A percentile compares a stretch with the other conserved stretches of the same genome.
Evolutionary conservation across 2,113 vertebrate genomes (phyloP).

Genomic region (Myrmophylax atrothorax): DNA sequence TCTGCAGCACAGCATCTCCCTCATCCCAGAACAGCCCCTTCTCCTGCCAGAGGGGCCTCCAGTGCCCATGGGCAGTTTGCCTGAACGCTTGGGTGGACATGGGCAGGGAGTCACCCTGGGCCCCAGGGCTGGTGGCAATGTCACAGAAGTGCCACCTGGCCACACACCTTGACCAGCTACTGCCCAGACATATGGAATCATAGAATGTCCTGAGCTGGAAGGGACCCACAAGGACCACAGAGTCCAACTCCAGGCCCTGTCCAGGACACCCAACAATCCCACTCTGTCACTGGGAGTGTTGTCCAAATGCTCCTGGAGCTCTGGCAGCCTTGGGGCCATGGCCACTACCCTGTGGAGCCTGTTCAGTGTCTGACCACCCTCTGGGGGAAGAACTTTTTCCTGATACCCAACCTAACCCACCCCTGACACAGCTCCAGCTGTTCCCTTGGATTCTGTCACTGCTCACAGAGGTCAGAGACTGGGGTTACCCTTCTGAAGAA

Average conservation of each 20-base stretch:
- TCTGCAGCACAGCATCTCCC: fast-evolving
- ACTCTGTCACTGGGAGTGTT: fast-evolving
- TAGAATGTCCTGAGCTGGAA: neutral
- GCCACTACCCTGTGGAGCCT: neutral
- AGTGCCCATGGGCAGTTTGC: neutral
- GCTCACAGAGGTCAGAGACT: neutral
- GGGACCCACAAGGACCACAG: fast-evolving
- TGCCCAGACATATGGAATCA: fast-evolving
- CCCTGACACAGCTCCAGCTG: neutral
- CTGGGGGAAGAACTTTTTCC: neutral
- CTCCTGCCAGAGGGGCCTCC: neutral
- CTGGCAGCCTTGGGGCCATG: neutral
- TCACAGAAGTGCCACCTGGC: fast-evolving
- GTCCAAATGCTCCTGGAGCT: neutral
- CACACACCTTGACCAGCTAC: fast-evolving
- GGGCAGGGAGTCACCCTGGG: fast-evolving
- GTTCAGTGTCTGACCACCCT: neutral
- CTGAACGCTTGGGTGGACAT: fast-evolving
- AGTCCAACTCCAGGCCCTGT: neutral
- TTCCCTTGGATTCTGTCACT: neutral
- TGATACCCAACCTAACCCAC: fast-evolving
- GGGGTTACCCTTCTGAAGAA: neutral
- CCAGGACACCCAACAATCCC: neutral
- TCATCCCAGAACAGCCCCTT: fast-evolving
- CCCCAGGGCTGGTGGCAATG: fast-evolving